Base-by-base conservation (phyloP, 2,113 vertebrate genomes). In the Chloropsis cyanopogon region DNA sequence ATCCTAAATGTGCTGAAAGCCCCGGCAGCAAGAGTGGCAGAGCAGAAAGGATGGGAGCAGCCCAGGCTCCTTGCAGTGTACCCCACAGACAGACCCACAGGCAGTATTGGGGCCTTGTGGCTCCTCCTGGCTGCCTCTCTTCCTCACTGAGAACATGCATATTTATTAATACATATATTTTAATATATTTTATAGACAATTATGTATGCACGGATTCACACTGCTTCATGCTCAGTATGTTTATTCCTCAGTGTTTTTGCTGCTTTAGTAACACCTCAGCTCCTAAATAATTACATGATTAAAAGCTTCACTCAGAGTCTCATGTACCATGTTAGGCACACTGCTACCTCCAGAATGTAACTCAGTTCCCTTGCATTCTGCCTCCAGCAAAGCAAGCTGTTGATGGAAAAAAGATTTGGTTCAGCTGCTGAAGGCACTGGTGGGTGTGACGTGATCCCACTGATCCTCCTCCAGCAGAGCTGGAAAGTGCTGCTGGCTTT, bases 271-370 rank as follows among this genome's bases (percentile, higher is more conserved):
- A 52, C 3, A 15, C n/a, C 52, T 84, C 47, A 54, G 56, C 24
- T 82, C 26, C 53, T 91, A 46, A 85, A 52, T 60, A 71, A 68
- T 64, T 60, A 22, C 31, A 14, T 33, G 52, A 28, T 23, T 23
- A 79, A 93, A 52, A 85, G 31, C 22, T 54, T 84, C 20, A 19
- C 66, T 61, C 50, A 5, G 61, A 61, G 47, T 82, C 19, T 47
- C 3, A 0, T 50, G 37, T 28, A 16, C 17, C 12, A 1, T 2
- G 13, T n/a, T 44, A 56, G 64, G 39, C 21, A 37, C 1, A 6
- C 29, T 73, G 39, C 47, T 84, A 31, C 73, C 31, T 77, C n/a
- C 39, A 59, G 22, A 44, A 28, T 31, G 10, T 35, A 77, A 21
- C 14, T 80, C 18, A 57, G 37, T 49, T 88, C 37, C 56, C 11